Conservation (phyloP, 1,140 invertebrate genomes). For the Marisa cornuarietis region DNA sequence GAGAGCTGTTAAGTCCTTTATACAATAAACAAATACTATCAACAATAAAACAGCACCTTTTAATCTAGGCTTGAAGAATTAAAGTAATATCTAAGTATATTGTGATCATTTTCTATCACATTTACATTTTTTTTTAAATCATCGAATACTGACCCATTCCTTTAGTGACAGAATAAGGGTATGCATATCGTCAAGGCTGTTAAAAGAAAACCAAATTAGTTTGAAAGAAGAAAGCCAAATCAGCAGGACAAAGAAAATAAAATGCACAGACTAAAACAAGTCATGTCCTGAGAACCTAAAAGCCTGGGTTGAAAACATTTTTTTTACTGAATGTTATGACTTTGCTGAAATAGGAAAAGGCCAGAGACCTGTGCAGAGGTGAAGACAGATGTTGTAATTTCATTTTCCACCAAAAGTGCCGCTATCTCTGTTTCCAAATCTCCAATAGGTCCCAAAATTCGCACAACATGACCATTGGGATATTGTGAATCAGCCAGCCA, state of each 20-base stretch:
- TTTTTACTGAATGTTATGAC: not conserved
- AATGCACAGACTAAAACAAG: not conserved
- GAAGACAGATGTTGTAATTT: constrained; percentile 50
- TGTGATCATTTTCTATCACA: too few species aligned
- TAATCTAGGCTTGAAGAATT: too few species aligned
- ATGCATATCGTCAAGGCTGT: too few species aligned
- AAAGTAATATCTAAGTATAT: too few species aligned
- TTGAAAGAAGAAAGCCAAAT: not conserved
- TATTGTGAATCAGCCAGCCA: constrained; percentile 63
- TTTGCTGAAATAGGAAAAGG: constrained; percentile 13
- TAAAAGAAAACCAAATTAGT: too few species aligned
- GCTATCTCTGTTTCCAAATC: constrained; percentile 95
- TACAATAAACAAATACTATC: too few species aligned
- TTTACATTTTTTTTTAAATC: too few species aligned
- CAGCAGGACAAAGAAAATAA: not conserved
- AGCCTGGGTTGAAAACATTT: not conserved
- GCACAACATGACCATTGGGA: constrained; percentile 66
- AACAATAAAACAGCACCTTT: too few species aligned
- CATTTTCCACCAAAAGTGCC: constrained; percentile 87
- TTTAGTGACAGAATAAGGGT: too few species aligned
- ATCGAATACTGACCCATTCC: too few species aligned
- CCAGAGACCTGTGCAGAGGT: constrained; percentile 53
- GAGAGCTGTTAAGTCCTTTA: too few species aligned
- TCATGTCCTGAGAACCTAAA: too few species aligned
- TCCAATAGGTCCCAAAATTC: constrained; percentile 60